Conservation (phyloP, 2,797 vertebrate genomes). For the Okamejei kenojei region DNA sequence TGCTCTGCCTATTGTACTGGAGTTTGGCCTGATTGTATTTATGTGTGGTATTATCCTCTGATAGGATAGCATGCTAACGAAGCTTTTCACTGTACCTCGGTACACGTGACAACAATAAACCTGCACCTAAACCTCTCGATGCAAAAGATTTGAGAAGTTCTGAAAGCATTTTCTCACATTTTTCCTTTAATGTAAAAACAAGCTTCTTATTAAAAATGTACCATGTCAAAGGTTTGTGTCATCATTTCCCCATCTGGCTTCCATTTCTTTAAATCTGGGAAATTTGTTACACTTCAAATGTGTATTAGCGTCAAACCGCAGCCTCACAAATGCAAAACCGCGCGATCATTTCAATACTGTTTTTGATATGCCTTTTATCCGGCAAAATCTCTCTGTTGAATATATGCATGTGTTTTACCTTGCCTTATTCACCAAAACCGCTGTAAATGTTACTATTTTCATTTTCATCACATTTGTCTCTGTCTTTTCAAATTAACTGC, state of each 20-base stretch:
- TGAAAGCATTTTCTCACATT: not conserved
- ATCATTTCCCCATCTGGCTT: not conserved
- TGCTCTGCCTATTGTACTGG: too few species aligned
- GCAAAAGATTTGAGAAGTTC: not conserved
- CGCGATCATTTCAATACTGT: not conserved
- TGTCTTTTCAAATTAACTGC: conserved; percentile 5
- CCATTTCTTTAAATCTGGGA: not conserved
- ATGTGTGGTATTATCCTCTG: too few species aligned
- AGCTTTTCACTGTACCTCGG: too few species aligned
- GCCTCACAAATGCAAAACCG: not conserved
- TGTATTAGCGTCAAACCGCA: not conserved
- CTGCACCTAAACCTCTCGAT: not conserved
- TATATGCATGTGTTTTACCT: not conserved
- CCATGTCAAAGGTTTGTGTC: not conserved
- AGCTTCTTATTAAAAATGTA: not conserved
- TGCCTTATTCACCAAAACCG: not conserved
- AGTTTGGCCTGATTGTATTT: too few species aligned
- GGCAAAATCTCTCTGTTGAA: not conserved
- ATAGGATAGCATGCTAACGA: too few species aligned
- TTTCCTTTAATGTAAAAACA: not conserved
- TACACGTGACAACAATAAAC: too few species aligned
- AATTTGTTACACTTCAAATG: not conserved
- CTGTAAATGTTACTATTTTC: not conserved
- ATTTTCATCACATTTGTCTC: not conserved
- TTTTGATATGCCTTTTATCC: not conserved